Conservation (phyloP, 2,113 vertebrate species). For the Mastomys coucha region DNA sequence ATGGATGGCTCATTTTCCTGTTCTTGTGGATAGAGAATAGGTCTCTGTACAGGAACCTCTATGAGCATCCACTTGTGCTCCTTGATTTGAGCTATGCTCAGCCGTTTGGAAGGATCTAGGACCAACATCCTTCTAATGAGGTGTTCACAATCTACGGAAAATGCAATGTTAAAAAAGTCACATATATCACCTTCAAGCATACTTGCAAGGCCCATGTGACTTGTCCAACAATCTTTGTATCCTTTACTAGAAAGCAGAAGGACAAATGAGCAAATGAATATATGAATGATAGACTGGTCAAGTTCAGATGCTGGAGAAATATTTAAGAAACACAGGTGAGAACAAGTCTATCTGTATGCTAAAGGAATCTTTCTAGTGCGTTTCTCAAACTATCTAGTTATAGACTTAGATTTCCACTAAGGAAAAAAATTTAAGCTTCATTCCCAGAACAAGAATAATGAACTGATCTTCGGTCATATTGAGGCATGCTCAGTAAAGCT, state of each 20-base stretch:
- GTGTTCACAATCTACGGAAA: conserved; percentile 95
- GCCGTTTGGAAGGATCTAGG: conserved; percentile 95
- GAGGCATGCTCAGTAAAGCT: not conserved
- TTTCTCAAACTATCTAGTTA: conserved; percentile 32
- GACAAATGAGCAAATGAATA: conserved; percentile 29
- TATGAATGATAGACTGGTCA: not conserved
- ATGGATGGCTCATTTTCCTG: conserved; percentile 90
- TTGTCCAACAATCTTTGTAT: conserved; percentile 2
- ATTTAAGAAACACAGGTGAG: conserved; percentile 9
- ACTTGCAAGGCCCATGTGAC: not conserved
- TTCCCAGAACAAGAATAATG: conserved; percentile 18
- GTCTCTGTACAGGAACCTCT: conserved; percentile 94
- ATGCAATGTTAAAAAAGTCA: not conserved
- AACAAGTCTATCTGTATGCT: not conserved
- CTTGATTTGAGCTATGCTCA: conserved; percentile 97
- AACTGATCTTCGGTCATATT: not conserved
- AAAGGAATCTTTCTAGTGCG: not conserved
- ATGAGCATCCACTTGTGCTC: conserved; percentile 99
- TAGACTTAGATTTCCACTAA: conserved; percentile 11
- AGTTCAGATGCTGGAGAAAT: conserved; percentile 6
- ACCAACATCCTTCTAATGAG: conserved; percentile 98
- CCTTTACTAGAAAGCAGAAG: not conserved
- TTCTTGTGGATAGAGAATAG: conserved; percentile 92
- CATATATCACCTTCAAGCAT: not conserved
- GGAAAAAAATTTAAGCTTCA: not conserved